Evolutionary conservation across 2,113 vertebrate species (phyloP).

Genomic region (Baryphthengus martii): DNA sequence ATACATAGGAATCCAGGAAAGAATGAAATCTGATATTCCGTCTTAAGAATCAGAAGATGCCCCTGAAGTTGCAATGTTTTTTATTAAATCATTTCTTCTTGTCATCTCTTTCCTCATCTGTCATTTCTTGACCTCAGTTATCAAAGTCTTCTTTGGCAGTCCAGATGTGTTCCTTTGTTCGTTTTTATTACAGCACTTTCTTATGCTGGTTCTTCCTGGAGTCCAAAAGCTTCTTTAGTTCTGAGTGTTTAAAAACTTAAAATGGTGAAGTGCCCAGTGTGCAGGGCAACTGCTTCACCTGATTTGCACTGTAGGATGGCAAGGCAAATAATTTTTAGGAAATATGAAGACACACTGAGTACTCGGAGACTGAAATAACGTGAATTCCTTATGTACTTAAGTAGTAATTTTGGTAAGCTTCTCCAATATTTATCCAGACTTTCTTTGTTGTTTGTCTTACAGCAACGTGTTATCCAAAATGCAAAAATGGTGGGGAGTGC

Average conservation of each 20-base stretch:
- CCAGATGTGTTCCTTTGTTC: neutral
- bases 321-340: neutral
- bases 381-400: neutral
- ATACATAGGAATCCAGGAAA: neutral
- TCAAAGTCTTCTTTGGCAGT: neutral
- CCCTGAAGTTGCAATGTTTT: neutral
- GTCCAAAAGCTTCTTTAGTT: neutral
- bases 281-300: neutral
- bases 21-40: neutral
- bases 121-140: neutral
- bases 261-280: neutral
- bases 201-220: neutral
- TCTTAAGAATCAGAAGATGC: neutral
- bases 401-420: neutral
- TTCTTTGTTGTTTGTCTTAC: neutral
- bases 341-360: neutral
- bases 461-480: conserved; percentile 82
- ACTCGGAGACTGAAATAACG: neutral
- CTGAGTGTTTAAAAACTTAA: neutral
- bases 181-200: neutral
- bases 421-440: neutral
- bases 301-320: neutral
- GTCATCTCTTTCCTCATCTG: neutral
- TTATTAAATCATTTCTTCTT: neutral
- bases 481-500: conserved; percentile 85